A percentile compares a stretch with the other conserved stretches of the same genome.
phyloP scores from a whole-genome alignment of 2,888 invertebrate species.

The Drosophila ustulata region DNA sequence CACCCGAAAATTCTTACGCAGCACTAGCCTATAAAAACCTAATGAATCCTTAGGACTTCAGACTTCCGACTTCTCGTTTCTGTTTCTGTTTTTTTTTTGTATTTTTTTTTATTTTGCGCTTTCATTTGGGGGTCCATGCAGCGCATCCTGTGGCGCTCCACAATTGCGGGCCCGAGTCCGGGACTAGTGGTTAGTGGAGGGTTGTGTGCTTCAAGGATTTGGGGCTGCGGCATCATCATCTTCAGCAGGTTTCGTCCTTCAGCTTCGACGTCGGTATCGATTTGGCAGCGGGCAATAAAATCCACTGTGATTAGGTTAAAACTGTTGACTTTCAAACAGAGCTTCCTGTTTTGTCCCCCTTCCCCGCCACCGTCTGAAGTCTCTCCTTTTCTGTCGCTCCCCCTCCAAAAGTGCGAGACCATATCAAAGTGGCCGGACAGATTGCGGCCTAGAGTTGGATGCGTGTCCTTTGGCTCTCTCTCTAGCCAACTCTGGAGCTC shows the following conservation, averaged over 20 bases:
- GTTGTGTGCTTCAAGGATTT: neutral
- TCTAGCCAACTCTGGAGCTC: neutral
- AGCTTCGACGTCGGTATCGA: slow-evolving; percentile 49
- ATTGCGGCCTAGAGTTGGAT: slow-evolving; percentile 11
- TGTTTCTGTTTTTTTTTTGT: no score
- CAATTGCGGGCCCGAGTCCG: slow-evolving; percentile 37
- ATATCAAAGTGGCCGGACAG: slow-evolving; percentile 55
- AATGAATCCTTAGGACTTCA: slow-evolving; percentile 65
- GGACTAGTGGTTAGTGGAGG: slow-evolving; percentile 8
- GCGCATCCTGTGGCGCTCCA: slow-evolving; percentile 57
- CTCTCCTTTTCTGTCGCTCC: slow-evolving; percentile 48
- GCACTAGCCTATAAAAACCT: slow-evolving; percentile 64
- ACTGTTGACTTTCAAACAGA: slow-evolving; percentile 81
- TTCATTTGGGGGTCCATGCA: slow-evolving; percentile 1
- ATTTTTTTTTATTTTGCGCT: neutral
- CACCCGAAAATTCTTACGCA: slow-evolving; percentile 77
- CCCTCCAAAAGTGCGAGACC: slow-evolving; percentile 27
- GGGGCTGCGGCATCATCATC: slow-evolving; percentile 17
- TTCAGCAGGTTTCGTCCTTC: slow-evolving; percentile 9
- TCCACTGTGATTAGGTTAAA: slow-evolving; percentile 82
- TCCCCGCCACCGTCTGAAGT: slow-evolving; percentile 27
- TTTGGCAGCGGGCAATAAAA: slow-evolving; percentile 74
- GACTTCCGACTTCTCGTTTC: slow-evolving; percentile 29
- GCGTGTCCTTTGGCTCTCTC: slow-evolving; percentile 8
- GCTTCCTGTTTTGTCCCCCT: slow-evolving; percentile 23